Evolutionary conservation across 1,140 invertebrate genomes (phyloP).

Genomic region (Euwallacea similis): DNA sequence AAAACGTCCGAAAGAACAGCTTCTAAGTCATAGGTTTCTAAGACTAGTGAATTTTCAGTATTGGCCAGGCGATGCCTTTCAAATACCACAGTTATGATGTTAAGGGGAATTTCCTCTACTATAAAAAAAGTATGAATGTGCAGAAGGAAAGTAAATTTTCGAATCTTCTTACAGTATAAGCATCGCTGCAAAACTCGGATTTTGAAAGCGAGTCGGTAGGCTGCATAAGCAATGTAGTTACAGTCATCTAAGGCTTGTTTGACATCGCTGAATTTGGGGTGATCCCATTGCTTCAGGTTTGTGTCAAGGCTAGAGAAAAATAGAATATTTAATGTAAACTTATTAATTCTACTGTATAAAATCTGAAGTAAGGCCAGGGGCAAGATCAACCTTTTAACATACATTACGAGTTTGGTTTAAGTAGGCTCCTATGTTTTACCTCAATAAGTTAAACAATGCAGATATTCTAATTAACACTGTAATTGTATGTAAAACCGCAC

Average conservation of each 20-base stretch:
- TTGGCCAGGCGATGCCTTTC: constrained; percentile 63
- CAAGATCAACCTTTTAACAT: neutral
- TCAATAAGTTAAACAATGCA: neutral
- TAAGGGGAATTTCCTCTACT: constrained; percentile 64
- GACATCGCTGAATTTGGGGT: constrained; percentile 59
- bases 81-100: constrained; percentile 60
- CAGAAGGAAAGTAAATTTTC: constrained; percentile 8
- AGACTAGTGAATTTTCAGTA: constrained; percentile 60
- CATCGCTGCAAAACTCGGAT: constrained; percentile 69
- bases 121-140: constrained; percentile 42
- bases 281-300: constrained; percentile 58
- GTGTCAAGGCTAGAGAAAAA: constrained; percentile 53
- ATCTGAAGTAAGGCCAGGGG: neutral
- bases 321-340: neutral
- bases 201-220: constrained; percentile 82
- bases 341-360: constrained; percentile 8
- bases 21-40: constrained; percentile 63
- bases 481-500: constrained; percentile 8
- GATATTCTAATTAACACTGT: neutral
- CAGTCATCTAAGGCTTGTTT: constrained; percentile 63
- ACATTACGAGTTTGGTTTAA: neutral
- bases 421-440: neutral
- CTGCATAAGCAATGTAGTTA: constrained; percentile 76
- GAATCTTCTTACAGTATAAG: constrained; percentile 60
- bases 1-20: constrained; percentile 66